phyloP scores from a whole-genome alignment of 2,797 vertebrate genomes.

The Chromis chromis region DNA sequence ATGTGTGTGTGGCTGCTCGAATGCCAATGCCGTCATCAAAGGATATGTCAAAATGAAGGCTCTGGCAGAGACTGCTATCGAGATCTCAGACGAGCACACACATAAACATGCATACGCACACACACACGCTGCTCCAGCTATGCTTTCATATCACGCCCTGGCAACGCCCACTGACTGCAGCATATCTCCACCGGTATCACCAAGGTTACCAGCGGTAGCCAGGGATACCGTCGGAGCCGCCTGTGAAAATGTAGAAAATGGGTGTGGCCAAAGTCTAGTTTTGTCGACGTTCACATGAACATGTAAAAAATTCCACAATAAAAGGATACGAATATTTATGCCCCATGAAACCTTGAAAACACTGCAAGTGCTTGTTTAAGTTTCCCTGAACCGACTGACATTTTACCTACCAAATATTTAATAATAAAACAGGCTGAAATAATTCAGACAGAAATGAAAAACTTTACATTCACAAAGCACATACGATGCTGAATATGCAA shows the following conservation, averaged over 20 bases:
- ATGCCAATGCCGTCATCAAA: constrained; percentile 83
- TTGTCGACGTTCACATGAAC: constrained; percentile 41
- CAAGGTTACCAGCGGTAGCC: constrained; percentile 83
- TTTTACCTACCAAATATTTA: constrained; percentile 13
- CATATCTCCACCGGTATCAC: constrained; percentile 82
- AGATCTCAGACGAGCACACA: constrained; percentile 57
- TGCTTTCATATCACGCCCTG: constrained; percentile 84
- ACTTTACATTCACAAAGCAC: constrained; percentile 5
- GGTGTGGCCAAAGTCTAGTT: constrained; percentile 72
- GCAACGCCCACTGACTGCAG: constrained; percentile 81
- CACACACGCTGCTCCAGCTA: constrained; percentile 65
- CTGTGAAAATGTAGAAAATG: constrained; percentile 70
- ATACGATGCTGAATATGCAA: background rate
- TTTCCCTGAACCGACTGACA: background rate
- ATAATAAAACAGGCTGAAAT: background rate
- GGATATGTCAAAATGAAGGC: constrained; percentile 79
- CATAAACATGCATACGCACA: constrained; percentile 35
- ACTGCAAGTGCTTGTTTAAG: background rate
- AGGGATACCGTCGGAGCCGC: constrained; percentile 75
- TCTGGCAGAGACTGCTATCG: constrained; percentile 64
- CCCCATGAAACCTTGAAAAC: background rate
- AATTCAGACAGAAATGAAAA: background rate
- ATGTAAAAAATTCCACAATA: constrained; percentile 22
- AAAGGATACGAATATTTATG: constrained; percentile 7
- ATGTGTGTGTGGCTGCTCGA: constrained; percentile 59